phyloP scores from a whole-genome alignment of 2,888 invertebrate species.

The Esperia sulphurella region DNA sequence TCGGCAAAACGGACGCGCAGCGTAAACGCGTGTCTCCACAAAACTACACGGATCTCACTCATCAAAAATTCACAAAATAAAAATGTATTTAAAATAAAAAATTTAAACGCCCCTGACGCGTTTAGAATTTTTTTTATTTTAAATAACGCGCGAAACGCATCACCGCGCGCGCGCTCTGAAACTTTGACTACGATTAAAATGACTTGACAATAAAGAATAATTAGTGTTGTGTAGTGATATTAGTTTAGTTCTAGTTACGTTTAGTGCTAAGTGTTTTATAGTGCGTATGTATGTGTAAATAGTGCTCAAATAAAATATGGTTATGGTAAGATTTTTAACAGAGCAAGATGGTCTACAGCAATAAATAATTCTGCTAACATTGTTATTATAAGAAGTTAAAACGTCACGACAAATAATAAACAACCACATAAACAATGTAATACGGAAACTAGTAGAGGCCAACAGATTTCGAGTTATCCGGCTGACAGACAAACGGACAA shows the following conservation, averaged over 20 bases:
- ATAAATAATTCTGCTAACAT: background rate
- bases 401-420: too few species aligned
- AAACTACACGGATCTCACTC: slow-evolving; percentile 14
- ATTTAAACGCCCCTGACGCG: slow-evolving; percentile 10
- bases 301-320: slow-evolving; percentile 26
- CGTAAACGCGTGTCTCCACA: slow-evolving; percentile 29
- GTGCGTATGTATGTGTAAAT: slow-evolving; percentile 8
- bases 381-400: too few species aligned
- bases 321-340: slow-evolving; percentile 31
- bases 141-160: slow-evolving; percentile 39
- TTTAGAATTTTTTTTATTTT: slow-evolving; percentile 2
- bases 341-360: slow-evolving; percentile 23
- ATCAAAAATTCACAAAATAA: slow-evolving; percentile 23
- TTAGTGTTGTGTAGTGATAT: slow-evolving; percentile 15
- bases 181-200: slow-evolving; percentile 23
- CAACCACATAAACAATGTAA: too few species aligned
- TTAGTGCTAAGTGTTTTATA: slow-evolving; percentile 11
- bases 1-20: slow-evolving; percentile 57
- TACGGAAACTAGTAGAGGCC: background rate
- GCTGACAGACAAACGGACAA: too few species aligned
- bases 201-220: slow-evolving; percentile 28
- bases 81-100: slow-evolving; percentile 34
- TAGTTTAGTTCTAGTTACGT: slow-evolving; percentile 6
- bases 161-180: slow-evolving; percentile 21
- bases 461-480: too few species aligned